These are phyloP conservation scores for Pseudeuparius sepicola DNA, from an alignment of 2,888 invertebrate species.

Conservation along the genomic window DNA sequence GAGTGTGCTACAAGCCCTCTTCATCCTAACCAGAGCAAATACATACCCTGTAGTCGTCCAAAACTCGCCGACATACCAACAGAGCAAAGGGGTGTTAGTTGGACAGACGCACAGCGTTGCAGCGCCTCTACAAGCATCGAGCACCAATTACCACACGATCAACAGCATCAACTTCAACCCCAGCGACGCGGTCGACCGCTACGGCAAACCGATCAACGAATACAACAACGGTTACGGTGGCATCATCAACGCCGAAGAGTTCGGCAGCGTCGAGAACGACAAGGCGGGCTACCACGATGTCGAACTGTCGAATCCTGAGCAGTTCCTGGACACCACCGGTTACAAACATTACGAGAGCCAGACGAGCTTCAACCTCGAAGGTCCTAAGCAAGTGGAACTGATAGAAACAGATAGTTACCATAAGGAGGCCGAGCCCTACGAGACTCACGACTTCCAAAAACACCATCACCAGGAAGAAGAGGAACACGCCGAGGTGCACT, in stretches of 20 bases:
- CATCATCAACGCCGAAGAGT: neutral
- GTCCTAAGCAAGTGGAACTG: slow-evolving; percentile 30
- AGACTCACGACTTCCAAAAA: slow-evolving; percentile 22
- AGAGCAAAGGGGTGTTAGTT: too few species aligned
- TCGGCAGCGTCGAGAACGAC: slow-evolving; percentile 5
- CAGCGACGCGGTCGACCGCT: neutral
- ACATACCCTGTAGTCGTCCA: too few species aligned
- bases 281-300: slow-evolving; percentile 12
- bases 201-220: neutral
- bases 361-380: slow-evolving; percentile 25
- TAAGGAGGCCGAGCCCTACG: slow-evolving; percentile 28
- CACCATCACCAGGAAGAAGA: slow-evolving; percentile 22
- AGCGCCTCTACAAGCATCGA: neutral
- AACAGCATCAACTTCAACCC: neutral
- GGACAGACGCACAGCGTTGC: neutral
- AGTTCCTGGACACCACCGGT: slow-evolving; percentile 20
- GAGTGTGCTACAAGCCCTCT: too few species aligned
- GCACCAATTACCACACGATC: neutral
- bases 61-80: too few species aligned
- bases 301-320: slow-evolving; percentile 13
- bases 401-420: slow-evolving; percentile 29
- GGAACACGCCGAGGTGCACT: slow-evolving; percentile 22
- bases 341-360: slow-evolving; percentile 27
- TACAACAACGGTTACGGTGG: slow-evolving; percentile 5
- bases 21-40: too few species aligned